These are phyloP conservation scores for Dermolepida albohirtum DNA, from an alignment of 2,888 invertebrate genomes.

Conservation along the genomic window DNA sequence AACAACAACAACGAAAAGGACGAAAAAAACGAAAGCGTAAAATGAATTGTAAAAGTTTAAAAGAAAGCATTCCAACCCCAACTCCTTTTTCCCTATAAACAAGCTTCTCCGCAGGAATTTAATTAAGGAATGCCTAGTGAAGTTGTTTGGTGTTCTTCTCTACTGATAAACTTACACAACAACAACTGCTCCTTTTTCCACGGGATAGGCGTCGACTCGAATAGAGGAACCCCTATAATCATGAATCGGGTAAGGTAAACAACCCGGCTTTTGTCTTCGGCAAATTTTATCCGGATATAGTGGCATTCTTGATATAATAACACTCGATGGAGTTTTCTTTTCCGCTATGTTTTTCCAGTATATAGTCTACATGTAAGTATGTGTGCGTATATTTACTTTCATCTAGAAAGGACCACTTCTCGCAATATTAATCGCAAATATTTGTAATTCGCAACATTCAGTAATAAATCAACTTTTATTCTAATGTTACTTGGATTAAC, in stretches of 20 bases:
- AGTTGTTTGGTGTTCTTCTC: slow-evolving; percentile 33
- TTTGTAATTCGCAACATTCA: too few species aligned
- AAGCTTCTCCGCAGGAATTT: slow-evolving; percentile 41
- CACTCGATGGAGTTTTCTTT: too few species aligned
- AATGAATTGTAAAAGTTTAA: slow-evolving; percentile 1
- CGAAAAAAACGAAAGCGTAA: not conserved
- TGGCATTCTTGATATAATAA: slow-evolving; percentile 2
- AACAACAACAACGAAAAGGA: not conserved
- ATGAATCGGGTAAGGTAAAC: slow-evolving; percentile 22
- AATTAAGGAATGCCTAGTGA: slow-evolving; percentile 42
- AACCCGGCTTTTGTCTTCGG: slow-evolving; percentile 17
- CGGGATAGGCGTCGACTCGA: slow-evolving; percentile 12
- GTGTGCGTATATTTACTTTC: too few species aligned
- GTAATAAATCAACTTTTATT: too few species aligned
- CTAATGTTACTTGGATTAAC: too few species aligned
- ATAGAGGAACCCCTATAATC: slow-evolving; percentile 32
- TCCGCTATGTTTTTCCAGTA: too few species aligned
- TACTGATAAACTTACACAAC: slow-evolving; percentile 29
- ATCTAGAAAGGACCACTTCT: too few species aligned
- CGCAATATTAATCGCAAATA: too few species aligned
- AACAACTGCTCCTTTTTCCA: slow-evolving; percentile 32
- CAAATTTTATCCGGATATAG: slow-evolving; percentile 12
- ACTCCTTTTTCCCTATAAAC: slow-evolving; percentile 22
- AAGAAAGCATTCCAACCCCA: slow-evolving; percentile 5
- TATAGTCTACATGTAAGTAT: too few species aligned